These are phyloP conservation scores for Phthorimaea operculella DNA, from an alignment of 1,140 invertebrate species.

Conservation along the genomic window DNA sequence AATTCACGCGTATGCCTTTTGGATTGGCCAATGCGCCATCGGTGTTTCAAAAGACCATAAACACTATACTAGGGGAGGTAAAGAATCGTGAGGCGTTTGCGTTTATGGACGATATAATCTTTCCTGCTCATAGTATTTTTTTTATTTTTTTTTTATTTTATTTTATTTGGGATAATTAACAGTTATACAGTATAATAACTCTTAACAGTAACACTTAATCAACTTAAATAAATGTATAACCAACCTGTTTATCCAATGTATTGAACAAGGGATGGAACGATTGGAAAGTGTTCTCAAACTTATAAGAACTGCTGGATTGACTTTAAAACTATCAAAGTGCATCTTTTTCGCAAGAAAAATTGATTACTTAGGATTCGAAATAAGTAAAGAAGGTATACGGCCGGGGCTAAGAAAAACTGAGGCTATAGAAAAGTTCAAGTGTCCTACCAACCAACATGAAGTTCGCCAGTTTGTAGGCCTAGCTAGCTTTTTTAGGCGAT, in stretches of 20 bases:
- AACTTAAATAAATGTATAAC: too few species aligned
- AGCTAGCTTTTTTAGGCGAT: slow-evolving; percentile 35
- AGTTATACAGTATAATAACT: too few species aligned
- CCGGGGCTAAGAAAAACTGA: slow-evolving; percentile 11
- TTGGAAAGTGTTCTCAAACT: slow-evolving; percentile 14
- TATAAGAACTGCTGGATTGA: slow-evolving; percentile 8
- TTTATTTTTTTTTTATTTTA: too few species aligned
- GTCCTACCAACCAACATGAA: slow-evolving; percentile 26
- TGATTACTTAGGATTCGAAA: slow-evolving; percentile 25
- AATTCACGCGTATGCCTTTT: slow-evolving; percentile 30
- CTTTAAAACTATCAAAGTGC: slow-evolving; percentile 21
- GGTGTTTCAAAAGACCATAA: slow-evolving; percentile 40
- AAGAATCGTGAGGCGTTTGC: slow-evolving; percentile 8
- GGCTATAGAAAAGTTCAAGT: neutral
- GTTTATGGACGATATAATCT: slow-evolving; percentile 21
- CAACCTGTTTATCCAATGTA: too few species aligned
- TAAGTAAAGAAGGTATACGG: slow-evolving; percentile 11
- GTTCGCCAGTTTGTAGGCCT: slow-evolving; percentile 32
- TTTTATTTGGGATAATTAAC: too few species aligned
- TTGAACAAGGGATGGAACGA: slow-evolving; percentile 10
- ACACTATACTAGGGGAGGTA: slow-evolving; percentile 32
- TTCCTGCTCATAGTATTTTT: slow-evolving; percentile 10
- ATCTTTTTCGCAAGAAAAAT: slow-evolving; percentile 16
- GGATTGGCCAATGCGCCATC: slow-evolving; percentile 36
- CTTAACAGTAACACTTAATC: too few species aligned